Evolutionary conservation across 1,140 invertebrate genomes (phyloP).

Genomic region (Trichogramma pretiosum): DNA sequence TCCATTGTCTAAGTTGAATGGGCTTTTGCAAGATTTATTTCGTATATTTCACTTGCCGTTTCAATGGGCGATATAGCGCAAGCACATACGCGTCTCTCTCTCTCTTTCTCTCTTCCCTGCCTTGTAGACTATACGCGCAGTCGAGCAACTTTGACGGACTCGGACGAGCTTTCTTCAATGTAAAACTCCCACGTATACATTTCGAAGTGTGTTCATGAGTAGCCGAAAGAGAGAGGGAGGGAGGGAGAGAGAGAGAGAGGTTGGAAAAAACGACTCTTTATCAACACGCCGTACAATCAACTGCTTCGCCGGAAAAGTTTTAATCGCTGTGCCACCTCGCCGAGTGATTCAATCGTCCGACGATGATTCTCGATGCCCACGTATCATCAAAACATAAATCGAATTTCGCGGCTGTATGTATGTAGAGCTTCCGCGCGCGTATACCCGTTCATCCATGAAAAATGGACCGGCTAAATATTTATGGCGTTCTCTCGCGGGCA

Average conservation of each 20-base stretch:
- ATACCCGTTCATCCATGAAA: slow-evolving; percentile 25
- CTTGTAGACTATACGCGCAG: slow-evolving; percentile 22
- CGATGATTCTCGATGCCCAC: no score
- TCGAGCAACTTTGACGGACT: slow-evolving; percentile 32
- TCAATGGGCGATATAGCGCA: slow-evolving; percentile 43
- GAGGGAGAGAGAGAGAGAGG: no score
- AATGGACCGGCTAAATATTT: slow-evolving; percentile 33
- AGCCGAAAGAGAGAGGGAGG: no score
- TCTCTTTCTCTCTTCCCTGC: no score
- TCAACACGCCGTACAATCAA: no score
- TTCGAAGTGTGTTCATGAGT: no score
- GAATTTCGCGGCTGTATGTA: slow-evolving; percentile 14
- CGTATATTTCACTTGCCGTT: slow-evolving; percentile 47
- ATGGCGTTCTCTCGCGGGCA: slow-evolving; percentile 25
- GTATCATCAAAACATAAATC: no score
- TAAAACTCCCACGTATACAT: no score
- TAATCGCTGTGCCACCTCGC: no score
- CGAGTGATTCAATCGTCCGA: no score
- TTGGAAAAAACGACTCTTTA: no score
- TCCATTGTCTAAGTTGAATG: slow-evolving; percentile 44
- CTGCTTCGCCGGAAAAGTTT: no score
- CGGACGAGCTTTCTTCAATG: slow-evolving; percentile 27
- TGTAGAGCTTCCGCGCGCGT: slow-evolving; percentile 14
- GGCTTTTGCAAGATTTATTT: slow-evolving; percentile 49
- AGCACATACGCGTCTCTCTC: slow-evolving; percentile 20